Conservation (phyloP, 2,797 vertebrate genomes). For the Pampus argenteus region DNA sequence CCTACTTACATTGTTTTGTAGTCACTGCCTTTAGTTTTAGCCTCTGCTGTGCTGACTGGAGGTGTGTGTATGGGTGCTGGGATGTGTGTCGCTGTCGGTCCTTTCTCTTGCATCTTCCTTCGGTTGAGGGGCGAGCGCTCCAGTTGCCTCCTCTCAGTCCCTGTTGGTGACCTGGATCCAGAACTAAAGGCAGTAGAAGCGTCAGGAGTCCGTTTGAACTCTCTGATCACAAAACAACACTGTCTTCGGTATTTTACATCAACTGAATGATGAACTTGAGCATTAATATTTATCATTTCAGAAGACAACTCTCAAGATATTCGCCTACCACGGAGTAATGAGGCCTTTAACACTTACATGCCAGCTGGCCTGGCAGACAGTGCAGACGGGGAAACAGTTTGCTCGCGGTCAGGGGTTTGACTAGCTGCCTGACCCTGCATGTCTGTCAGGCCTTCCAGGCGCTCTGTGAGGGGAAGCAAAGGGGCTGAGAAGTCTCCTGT, state of each 20-base stretch:
- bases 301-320: neutral
- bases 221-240: too few species aligned
- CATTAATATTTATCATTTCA: neutral
- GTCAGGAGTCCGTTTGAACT: neutral
- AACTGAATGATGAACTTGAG: neutral
- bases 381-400: slow-evolving; percentile 82
- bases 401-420: slow-evolving; percentile 86
- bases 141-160: slow-evolving; percentile 86
- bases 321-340: neutral
- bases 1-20: slow-evolving; percentile 64
- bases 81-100: slow-evolving; percentile 76
- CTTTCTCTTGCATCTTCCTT: slow-evolving; percentile 89
- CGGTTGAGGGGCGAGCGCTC: slow-evolving; percentile 91
- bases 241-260: too few species aligned
- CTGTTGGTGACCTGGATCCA: slow-evolving; percentile 87
- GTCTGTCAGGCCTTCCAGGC: slow-evolving; percentile 80
- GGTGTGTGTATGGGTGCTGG: slow-evolving; percentile 74
- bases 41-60: slow-evolving; percentile 27
- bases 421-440: slow-evolving; percentile 73
- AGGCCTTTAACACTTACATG: slow-evolving; percentile 85
- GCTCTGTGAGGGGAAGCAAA: slow-evolving; percentile 83
- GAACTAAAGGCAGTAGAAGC: slow-evolving; percentile 50
- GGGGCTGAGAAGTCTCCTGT: slow-evolving; percentile 85
- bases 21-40: slow-evolving; percentile 65
- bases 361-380: slow-evolving; percentile 88